These are phyloP conservation scores for Turnix velox DNA, from an alignment of 2,113 vertebrate species.

Conservation along the genomic window DNA sequence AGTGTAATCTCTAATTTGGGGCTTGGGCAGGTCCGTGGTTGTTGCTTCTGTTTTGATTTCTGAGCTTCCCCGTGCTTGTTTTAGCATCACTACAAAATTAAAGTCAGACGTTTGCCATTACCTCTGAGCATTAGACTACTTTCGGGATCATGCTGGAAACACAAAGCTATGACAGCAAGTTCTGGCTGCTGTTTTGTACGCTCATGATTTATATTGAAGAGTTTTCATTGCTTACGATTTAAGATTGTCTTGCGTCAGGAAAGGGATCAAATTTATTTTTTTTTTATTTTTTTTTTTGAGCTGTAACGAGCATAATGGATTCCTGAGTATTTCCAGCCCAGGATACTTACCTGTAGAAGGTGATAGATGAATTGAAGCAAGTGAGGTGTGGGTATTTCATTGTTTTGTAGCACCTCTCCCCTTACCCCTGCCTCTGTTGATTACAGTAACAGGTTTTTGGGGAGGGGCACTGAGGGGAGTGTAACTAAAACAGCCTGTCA, in stretches of 20 bases:
- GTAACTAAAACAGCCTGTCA: not conserved
- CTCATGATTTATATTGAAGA: fast-evolving
- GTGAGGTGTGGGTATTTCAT: fast-evolving
- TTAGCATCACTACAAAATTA: not conserved
- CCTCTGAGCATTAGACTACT: not conserved
- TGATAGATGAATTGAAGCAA: not conserved
- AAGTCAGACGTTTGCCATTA: not conserved
- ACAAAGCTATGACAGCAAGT: fast-evolving
- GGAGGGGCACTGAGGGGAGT: fast-evolving
- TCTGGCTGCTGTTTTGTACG: fast-evolving
- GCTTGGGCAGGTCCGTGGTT: not conserved
- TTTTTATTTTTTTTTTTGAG: no score
- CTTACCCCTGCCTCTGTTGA: not conserved
- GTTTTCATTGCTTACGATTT: not conserved
- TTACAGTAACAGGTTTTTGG: not conserved
- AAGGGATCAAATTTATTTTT: no score
- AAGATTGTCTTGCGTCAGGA: not conserved
- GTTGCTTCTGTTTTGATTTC: not conserved
- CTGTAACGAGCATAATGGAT: fast-evolving
- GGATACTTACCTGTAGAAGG: fast-evolving
- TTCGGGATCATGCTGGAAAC: fast-evolving
- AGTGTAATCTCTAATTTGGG: not conserved
- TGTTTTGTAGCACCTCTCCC: fast-evolving
- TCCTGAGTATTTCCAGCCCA: not conserved
- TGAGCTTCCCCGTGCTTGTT: not conserved